phyloP scores from a whole-genome alignment of 2,113 vertebrate species.

The Stercorarius parasiticus region DNA sequence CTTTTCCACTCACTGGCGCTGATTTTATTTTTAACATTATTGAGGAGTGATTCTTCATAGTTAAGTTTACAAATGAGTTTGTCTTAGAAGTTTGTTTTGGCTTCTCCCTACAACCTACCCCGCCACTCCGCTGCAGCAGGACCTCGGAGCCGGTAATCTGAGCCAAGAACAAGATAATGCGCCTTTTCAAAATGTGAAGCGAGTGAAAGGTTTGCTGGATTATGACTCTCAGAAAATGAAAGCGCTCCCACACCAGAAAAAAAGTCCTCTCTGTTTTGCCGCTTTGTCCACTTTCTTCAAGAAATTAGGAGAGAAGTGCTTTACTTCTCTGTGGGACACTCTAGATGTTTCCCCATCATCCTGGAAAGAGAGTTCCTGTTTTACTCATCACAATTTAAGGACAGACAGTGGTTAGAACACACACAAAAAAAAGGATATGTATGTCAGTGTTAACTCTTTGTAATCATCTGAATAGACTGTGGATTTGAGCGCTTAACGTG shows the following conservation, averaged over 20 bases:
- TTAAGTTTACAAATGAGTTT: constrained; percentile 37
- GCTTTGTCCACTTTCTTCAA: neutral
- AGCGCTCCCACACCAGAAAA: neutral
- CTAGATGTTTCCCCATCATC: neutral
- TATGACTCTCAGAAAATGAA: neutral
- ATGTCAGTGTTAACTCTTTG: neutral
- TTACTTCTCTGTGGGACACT: neutral
- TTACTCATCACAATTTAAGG: neutral
- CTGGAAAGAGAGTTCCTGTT: neutral
- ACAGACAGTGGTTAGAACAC: neutral
- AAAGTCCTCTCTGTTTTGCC: neutral
- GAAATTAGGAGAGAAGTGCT: neutral
- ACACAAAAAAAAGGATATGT: neutral
- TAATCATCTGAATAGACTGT: neutral
- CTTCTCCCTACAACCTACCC: neutral
- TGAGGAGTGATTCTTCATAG: constrained; percentile 26
- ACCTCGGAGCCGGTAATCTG: neutral
- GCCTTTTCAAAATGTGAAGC: neutral
- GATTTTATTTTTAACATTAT: constrained; percentile 53
- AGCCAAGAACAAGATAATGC: neutral
- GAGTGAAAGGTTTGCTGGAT: neutral
- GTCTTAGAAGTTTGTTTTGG: constrained; percentile 49
- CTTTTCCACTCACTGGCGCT: neutral
- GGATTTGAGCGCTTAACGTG: neutral
- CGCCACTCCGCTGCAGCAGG: neutral